phyloP scores from a whole-genome alignment of 2,888 invertebrate genomes.

The Volucella inanis region DNA sequence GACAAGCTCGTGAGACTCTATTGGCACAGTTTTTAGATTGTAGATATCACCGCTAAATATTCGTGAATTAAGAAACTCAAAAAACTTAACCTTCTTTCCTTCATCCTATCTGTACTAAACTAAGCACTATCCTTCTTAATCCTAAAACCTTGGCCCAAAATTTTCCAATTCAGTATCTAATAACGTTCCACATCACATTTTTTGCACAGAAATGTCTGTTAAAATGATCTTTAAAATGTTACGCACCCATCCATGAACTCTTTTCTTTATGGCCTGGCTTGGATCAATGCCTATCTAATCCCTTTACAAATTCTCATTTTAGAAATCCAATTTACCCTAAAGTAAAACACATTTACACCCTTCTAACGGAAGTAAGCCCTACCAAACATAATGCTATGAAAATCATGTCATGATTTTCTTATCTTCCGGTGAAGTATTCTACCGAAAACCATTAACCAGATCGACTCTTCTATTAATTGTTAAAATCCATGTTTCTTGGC shows the following conservation, averaged over 20 bases:
- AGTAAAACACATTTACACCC: conserved; percentile 38
- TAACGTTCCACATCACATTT: too few relatives aligned
- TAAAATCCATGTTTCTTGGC: conserved; percentile 22
- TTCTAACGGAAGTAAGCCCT: conserved; percentile 19
- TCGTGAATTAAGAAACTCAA: too few relatives aligned
- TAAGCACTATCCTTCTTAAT: too few relatives aligned
- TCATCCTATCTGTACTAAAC: too few relatives aligned
- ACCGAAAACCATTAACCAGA: conserved; percentile 34
- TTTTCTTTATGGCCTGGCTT: background rate
- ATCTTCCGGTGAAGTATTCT: conserved; percentile 32
- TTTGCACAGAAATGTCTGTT: background rate
- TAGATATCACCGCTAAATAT: too few relatives aligned
- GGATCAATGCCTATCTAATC: background rate
- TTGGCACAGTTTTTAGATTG: too few relatives aligned
- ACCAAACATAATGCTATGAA: conserved; percentile 20
- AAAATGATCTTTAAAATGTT: background rate
- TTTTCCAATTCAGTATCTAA: too few relatives aligned
- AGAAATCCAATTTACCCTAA: background rate
- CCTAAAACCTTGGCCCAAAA: too few relatives aligned
- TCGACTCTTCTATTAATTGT: conserved; percentile 43
- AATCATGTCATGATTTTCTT: conserved; percentile 39
- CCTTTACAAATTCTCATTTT: conserved; percentile 21
- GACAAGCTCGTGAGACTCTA: too few relatives aligned
- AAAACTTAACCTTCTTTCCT: too few relatives aligned
- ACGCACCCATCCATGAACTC: background rate